Evolutionary conservation across 2,888 invertebrate species (phyloP).

Genomic region (Minunthozetes semirufus): DNA sequence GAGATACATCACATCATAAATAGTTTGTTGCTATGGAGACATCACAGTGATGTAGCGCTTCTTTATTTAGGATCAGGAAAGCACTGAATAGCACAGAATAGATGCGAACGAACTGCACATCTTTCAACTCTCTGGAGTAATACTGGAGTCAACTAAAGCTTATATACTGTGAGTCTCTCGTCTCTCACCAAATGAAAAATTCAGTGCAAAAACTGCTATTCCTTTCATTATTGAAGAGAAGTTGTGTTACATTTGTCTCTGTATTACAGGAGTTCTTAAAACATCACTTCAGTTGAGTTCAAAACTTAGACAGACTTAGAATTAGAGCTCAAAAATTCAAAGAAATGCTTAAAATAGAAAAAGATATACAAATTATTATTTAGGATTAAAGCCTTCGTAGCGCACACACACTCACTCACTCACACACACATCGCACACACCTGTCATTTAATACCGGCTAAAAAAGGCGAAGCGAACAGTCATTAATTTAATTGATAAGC

Average conservation of each 20-base stretch:
- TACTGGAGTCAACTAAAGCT: not conserved
- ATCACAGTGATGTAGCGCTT: not conserved
- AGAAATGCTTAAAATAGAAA: not conserved
- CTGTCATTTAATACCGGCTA: slow-evolving; percentile 4
- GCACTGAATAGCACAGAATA: too few species aligned
- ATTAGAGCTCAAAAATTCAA: not conserved
- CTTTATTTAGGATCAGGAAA: slow-evolving; percentile 6
- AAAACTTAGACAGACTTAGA: too few species aligned
- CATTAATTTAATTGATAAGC: slow-evolving; percentile 21
- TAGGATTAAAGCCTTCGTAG: not conserved
- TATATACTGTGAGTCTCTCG: not conserved
- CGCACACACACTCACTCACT: too few species aligned
- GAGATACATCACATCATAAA: slow-evolving; percentile 17
- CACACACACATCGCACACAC: too few species aligned
- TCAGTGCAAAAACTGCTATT: not conserved
- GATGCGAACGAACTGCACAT: not conserved
- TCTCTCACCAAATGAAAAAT: not conserved
- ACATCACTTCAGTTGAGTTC: not conserved
- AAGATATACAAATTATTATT: slow-evolving; percentile 2
- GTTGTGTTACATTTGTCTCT: not conserved
- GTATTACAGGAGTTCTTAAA: not conserved
- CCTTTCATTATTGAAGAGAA: not conserved
- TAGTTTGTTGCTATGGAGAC: slow-evolving; percentile 7
- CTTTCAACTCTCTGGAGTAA: slow-evolving; percentile 3
- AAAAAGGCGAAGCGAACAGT: not conserved